Evolutionary conservation across 2,113 vertebrate species (phyloP).

Genomic region (Xiphophorus hellerii): DNA sequence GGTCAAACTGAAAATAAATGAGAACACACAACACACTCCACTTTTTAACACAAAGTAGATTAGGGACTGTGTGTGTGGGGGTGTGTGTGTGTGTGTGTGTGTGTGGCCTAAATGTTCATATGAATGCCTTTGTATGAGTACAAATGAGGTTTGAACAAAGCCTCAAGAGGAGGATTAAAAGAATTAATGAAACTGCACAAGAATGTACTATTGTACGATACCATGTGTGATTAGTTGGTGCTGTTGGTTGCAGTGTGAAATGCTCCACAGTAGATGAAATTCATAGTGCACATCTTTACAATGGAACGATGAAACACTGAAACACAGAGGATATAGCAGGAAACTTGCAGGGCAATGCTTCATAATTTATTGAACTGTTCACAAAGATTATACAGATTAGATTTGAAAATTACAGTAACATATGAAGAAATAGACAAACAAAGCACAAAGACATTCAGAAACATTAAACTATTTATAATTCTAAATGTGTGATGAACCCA

Average conservation of each 20-base stretch:
- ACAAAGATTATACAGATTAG: neutral
- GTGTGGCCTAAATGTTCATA: slow-evolving; percentile 18
- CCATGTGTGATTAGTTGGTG: slow-evolving; percentile 14
- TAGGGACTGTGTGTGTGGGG: slow-evolving; percentile 11
- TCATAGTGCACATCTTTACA: neutral
- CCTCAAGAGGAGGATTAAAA: slow-evolving; percentile 35
- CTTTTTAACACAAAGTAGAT: slow-evolving; percentile 44
- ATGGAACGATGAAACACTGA: too few species aligned
- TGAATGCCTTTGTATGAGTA: slow-evolving; percentile 35
- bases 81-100: neutral
- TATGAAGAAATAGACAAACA: neutral
- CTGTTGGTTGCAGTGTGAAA: neutral
- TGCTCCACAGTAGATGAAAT: neutral
- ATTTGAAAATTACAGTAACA: neutral
- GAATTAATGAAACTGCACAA: slow-evolving; percentile 49
- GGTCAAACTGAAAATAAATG: slow-evolving; percentile 21
- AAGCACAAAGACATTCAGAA: too few species aligned
- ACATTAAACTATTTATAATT: too few species aligned
- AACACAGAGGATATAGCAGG: neutral
- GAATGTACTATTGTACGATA: slow-evolving; percentile 40
- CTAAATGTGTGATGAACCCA: neutral
- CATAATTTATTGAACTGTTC: neutral
- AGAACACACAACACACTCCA: slow-evolving; percentile 30
- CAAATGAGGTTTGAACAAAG: slow-evolving; percentile 45
- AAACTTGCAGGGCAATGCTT: neutral